Evolutionary conservation across 2,888 invertebrate species (phyloP).

Genomic region (Antheraea yamamai): DNA sequence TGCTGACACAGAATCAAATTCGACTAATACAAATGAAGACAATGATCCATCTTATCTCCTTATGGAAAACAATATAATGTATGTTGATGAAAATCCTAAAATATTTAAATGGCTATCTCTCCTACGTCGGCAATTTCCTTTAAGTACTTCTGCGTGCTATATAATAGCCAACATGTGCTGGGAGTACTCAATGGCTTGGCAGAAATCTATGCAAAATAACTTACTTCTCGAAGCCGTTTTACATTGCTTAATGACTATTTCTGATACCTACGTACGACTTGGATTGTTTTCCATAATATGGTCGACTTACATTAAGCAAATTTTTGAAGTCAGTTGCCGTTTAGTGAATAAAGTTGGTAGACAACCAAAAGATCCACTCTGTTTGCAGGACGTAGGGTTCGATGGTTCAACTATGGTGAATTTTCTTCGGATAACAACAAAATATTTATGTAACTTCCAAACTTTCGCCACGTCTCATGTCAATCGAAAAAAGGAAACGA

Average conservation of each 20-base stretch:
- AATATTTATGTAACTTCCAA: slow-evolving; percentile 75
- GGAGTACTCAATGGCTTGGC: slow-evolving; percentile 95
- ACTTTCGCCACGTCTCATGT: slow-evolving; percentile 62
- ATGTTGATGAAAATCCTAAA: slow-evolving; percentile 68
- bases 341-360: slow-evolving; percentile 91
- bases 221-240: slow-evolving; percentile 87
- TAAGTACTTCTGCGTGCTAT: slow-evolving; percentile 90
- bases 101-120: slow-evolving; percentile 84
- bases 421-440: slow-evolving; percentile 71
- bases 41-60: slow-evolving; percentile 56
- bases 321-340: slow-evolving; percentile 88
- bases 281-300: slow-evolving; percentile 93
- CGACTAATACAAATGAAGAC: slow-evolving; percentile 42
- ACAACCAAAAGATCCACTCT: slow-evolving; percentile 92
- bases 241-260: slow-evolving; percentile 85
- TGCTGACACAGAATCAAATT: slow-evolving; percentile 36
- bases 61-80: slow-evolving; percentile 59
- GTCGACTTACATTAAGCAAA: slow-evolving; percentile 93
- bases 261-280: slow-evolving; percentile 85
- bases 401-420: slow-evolving; percentile 83
- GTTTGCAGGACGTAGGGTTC: slow-evolving; percentile 88
- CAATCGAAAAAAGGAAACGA: slow-evolving; percentile 60
- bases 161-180: slow-evolving; percentile 93
- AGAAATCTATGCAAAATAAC: slow-evolving; percentile 86
- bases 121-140: slow-evolving; percentile 90